Conservation (phyloP, 2,113 vertebrate species). For the Nyctibius bracteatus region DNA sequence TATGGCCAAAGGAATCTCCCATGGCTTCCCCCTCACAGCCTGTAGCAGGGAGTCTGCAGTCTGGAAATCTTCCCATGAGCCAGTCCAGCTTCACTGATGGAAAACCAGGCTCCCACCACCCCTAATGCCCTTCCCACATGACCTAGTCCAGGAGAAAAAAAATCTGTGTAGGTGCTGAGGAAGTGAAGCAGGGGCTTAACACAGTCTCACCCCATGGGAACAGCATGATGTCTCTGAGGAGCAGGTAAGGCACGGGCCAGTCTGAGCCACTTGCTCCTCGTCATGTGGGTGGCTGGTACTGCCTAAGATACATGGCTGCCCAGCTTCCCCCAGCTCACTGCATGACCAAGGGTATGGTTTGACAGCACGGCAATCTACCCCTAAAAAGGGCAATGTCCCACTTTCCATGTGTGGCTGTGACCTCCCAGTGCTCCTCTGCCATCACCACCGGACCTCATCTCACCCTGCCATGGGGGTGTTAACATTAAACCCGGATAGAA, state of each 20-base stretch:
- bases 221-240: not conserved
- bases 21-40: not conserved
- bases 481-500: not conserved
- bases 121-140: not conserved
- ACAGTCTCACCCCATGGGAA: not conserved
- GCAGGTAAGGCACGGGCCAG: not conserved
- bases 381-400: not conserved
- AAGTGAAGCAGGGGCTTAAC: not conserved
- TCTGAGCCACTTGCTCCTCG: not conserved
- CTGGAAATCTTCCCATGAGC: not conserved
- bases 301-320: not conserved
- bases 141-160: not conserved
- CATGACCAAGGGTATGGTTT: not conserved
- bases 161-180: not conserved
- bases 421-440: not conserved
- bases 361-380: not conserved
- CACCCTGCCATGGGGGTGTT: no score
- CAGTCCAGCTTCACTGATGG: not conserved
- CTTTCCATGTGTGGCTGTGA: not conserved
- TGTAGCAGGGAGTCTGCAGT: rapidly evolving
- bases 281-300: not conserved
- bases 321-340: not conserved
- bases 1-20: not conserved
- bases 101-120: not conserved
- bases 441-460: not conserved